Conservation (phyloP, 30 jellyfish, hydroid and myxozoan species). For the Calvadosia cruxmelitensis region DNA sequence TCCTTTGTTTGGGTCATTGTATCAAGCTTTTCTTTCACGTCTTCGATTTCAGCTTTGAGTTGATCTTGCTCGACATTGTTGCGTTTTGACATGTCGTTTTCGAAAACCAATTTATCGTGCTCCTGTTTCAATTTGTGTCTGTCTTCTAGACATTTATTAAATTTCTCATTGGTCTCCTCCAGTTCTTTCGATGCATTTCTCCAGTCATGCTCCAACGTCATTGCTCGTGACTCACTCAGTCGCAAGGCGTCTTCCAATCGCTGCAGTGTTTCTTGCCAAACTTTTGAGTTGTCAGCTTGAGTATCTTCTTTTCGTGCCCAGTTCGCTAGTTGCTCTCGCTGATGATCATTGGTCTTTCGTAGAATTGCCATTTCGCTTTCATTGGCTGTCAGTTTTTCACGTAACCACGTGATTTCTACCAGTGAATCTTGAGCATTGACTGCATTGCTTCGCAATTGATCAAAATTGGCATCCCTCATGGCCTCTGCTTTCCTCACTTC, state of each 20-base stretch:
- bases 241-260: not conserved
- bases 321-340: not conserved
- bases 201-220: not conserved
- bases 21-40: not conserved
- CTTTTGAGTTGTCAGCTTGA: not conserved
- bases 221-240: not conserved
- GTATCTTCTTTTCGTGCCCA: not conserved
- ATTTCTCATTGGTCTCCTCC: not conserved
- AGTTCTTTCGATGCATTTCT: not conserved
- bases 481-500: constrained; percentile 1
- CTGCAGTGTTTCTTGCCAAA: not conserved
- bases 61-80: not conserved
- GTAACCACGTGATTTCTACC: constrained; percentile 1
- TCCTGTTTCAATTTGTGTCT: not conserved
- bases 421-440: not conserved
- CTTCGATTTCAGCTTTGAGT: not conserved
- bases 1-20: not conserved
- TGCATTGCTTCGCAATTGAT: not conserved
- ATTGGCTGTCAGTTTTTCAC: not conserved
- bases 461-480: not conserved
- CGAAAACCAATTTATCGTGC: not conserved
- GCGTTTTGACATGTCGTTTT: not conserved
- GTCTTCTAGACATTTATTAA: not conserved
- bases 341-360: not conserved
- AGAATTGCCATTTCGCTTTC: not conserved